Evolutionary conservation across 1,140 invertebrate species (phyloP), one percentile per base, ranked within the genome.

Genomic region (Matsumurasca onukii): DNA sequence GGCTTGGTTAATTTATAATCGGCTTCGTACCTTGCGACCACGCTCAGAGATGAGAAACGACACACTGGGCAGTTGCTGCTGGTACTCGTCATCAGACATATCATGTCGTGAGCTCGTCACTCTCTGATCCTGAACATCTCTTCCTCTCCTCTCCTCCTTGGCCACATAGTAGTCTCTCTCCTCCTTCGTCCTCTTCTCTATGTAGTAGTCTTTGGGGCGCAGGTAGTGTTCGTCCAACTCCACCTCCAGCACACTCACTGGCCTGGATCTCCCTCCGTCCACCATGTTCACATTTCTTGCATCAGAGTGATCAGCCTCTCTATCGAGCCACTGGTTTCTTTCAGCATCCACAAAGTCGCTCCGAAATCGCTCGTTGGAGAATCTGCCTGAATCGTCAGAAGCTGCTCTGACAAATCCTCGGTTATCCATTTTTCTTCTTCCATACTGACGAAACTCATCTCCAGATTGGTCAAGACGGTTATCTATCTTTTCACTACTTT

Each of bases 11-110:
- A n/a, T n/a, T n/a, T n/a, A n/a, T n/a, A n/a, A n/a, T n/a, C n/a
- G n/a, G n/a, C n/a, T n/a, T n/a, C 49, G 25, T n/a, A 71, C 52
- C 51, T 69, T 69, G 25, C 64, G 57, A 1, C 67, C 70, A 2
- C 68, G 64, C 27, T 71, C 63, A 0, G 70, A 69, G 2, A 71
- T 31, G 22, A 71, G 45, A 29, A 66, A 71, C 1, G 70, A 71
- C 13, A 69, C 68, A 45, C 67, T 61, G 3, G 70, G 70, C 24
- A 69, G 62, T 39, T 71, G 70, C 0, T 55, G 22, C 17, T 51
- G 65, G n/a, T 51, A 39, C n/a, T 68, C 68, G 20, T 64, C 61
- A 25, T 71, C 70, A 13, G 31, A 48, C 1, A 65, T 17, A 65
- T 65, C 62, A 3, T 31, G 29, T 24, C 62, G 9, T 1, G 62